Conservation (phyloP, 2,797 vertebrate genomes). For the Fringilla coelebs region DNA sequence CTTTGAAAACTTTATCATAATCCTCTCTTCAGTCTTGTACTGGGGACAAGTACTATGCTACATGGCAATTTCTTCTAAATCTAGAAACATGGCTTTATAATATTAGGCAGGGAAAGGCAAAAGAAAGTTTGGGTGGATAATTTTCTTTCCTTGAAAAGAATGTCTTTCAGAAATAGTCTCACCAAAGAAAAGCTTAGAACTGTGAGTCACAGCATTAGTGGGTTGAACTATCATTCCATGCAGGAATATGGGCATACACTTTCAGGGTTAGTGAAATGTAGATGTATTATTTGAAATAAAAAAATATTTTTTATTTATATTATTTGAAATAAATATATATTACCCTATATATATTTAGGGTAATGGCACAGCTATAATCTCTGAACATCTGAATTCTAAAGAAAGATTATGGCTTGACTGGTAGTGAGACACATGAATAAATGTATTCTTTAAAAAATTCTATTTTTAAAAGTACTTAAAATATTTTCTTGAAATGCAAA, state of each 20-base stretch:
- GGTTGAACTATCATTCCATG: not conserved
- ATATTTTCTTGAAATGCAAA: constrained; percentile 11
- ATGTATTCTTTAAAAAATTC: not conserved
- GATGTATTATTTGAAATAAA: constrained; percentile 18
- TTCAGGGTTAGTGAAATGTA: not conserved
- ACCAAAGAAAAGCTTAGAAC: not conserved
- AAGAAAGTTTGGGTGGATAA: constrained; percentile 23
- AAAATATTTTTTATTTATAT: no score
- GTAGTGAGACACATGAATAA: not conserved
- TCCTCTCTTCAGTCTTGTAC: not conserved
- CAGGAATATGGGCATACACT: not conserved
- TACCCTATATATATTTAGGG: no score
- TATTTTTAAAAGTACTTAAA: not conserved
- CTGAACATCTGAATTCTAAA: constrained; percentile 33
- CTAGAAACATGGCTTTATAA: not conserved
- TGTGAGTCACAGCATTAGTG: constrained; percentile 11
- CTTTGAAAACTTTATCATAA: not conserved
- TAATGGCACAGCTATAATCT: not conserved
- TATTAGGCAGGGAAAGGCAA: not conserved
- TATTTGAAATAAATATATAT: constrained; percentile 30
- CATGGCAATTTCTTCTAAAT: not conserved
- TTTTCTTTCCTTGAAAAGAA: not conserved
- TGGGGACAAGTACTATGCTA: not conserved
- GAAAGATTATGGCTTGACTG: constrained; percentile 7
- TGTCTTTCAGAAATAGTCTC: constrained; percentile 2